Conservation (phyloP, 2,797 vertebrate species). For the Enteromius unitaeniatus region DNA sequence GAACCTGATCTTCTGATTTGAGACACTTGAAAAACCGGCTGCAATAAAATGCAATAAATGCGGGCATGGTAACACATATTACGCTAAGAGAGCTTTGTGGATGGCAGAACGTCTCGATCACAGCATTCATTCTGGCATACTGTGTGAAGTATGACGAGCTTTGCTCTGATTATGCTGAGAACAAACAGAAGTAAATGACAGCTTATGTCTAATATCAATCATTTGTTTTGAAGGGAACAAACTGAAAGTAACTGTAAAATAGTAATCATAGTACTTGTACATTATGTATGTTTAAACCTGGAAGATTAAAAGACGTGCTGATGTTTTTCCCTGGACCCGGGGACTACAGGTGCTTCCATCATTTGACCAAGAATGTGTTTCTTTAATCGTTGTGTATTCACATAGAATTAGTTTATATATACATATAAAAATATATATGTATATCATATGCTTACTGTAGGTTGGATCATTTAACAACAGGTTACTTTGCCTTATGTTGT, state of each 20-base stretch:
- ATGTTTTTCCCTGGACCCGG: slow-evolving; percentile 54
- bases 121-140: slow-evolving; percentile 53
- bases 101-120: not conserved
- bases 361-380: slow-evolving; percentile 64
- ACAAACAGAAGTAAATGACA: slow-evolving; percentile 37
- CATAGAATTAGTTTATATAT: slow-evolving; percentile 64
- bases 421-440: slow-evolving; percentile 68
- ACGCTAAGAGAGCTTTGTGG: not conserved
- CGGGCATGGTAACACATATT: not conserved
- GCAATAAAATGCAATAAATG: not conserved
- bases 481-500: slow-evolving; percentile 50
- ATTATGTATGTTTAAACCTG: slow-evolving; percentile 64
- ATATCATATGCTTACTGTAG: slow-evolving; percentile 63
- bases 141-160: slow-evolving; percentile 68
- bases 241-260: slow-evolving; percentile 47
- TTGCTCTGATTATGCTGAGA: slow-evolving; percentile 64
- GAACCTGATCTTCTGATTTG: not conserved
- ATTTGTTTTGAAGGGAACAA: slow-evolving; percentile 2
- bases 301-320: slow-evolving; percentile 44
- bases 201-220: not conserved
- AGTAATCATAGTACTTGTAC: slow-evolving; percentile 59
- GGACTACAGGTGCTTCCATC: slow-evolving; percentile 58
- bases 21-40: not conserved
- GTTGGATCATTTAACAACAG: slow-evolving; percentile 57
- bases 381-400: slow-evolving; percentile 60